phyloP scores from a whole-genome alignment of 2,113 vertebrate species.

The Xerus inauris region DNA sequence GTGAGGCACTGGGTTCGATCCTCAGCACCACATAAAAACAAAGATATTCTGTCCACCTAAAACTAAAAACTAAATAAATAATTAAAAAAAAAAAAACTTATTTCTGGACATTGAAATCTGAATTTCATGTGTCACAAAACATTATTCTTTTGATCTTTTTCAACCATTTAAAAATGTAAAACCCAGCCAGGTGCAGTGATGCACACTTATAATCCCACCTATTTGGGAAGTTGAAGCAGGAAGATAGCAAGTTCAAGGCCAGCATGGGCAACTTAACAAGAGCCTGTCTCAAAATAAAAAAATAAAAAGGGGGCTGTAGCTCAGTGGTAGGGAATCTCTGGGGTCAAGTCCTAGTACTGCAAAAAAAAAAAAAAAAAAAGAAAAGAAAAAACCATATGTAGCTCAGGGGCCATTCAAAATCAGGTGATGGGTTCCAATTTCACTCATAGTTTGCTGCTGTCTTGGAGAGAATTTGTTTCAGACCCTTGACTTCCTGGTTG shows the following conservation, averaged over 20 bases:
- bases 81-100: too few species aligned
- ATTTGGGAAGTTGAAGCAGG: not conserved
- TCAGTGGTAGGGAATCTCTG: not conserved
- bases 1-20: too few species aligned
- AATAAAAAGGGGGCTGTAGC: not conserved
- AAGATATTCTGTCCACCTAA: too few species aligned
- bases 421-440: not conserved
- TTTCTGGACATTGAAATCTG: not conserved
- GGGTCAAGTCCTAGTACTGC: not conserved
- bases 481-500: not conserved
- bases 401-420: not conserved
- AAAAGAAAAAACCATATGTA: not conserved
- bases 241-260: not conserved
- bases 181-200: not conserved
- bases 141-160: not conserved
- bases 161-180: not conserved
- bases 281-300: not conserved
- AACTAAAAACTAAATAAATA: too few species aligned
- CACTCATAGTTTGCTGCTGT: not conserved
- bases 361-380: not conserved
- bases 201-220: not conserved
- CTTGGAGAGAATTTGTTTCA: not conserved
- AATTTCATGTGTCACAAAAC: slow-evolving; percentile 20
- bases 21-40: too few species aligned
- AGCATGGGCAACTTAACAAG: not conserved